Percentiles rank a stretch among this genome's conserved stretches.
phyloP scores from a whole-genome alignment of 2,113 vertebrate genomes.

The Columba janthina region DNA sequence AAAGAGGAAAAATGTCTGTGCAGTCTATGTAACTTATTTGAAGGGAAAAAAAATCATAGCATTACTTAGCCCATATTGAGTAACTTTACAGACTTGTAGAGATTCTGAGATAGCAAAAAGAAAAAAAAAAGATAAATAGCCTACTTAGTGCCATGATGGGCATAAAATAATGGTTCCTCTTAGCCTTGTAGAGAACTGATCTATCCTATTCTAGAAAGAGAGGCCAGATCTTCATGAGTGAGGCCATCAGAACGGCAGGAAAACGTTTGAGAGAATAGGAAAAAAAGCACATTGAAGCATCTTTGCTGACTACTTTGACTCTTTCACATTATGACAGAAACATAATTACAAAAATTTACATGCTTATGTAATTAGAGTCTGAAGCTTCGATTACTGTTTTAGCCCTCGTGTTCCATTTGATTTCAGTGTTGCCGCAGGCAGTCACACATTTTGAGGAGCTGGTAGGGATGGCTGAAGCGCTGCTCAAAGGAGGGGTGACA shows the following conservation, averaged over 20 bases:
- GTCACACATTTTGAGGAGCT: constrained; percentile 77
- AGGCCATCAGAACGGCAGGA: not conserved
- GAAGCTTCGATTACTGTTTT: not conserved
- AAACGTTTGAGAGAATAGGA: not conserved
- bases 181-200: not conserved
- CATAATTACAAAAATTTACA: not conserved
- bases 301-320: not conserved
- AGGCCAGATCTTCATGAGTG: not conserved
- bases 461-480: constrained; percentile 71
- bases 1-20: not conserved
- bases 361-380: not conserved
- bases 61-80: not conserved
- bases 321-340: not conserved
- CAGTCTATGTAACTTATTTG: not conserved
- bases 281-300: not conserved
- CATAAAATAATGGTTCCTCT: not conserved
- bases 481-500: constrained; percentile 71
- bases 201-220: not conserved
- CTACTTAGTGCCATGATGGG: not conserved
- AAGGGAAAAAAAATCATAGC: not conserved
- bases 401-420: not conserved
- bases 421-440: constrained; percentile 75
- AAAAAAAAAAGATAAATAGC: not conserved
- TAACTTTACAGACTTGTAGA: not conserved
- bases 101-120: not conserved